Evolutionary conservation across 2,888 invertebrate genomes (phyloP).

Genomic region (Xestia sexstrigata): DNA sequence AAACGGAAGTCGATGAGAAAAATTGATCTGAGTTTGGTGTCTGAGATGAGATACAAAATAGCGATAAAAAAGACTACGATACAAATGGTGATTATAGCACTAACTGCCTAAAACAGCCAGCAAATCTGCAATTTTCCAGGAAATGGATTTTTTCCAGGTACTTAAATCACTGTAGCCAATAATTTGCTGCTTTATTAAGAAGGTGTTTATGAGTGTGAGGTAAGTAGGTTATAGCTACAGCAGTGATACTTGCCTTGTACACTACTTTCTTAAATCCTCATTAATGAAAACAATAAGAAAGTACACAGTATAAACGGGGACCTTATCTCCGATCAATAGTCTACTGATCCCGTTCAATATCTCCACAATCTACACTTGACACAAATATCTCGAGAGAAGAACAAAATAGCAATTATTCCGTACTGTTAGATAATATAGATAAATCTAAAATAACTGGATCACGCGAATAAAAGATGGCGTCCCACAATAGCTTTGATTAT

Average conservation of each 20-base stretch:
- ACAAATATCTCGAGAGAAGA: conserved; percentile 53
- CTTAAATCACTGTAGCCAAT: background rate
- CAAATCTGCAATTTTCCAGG: background rate
- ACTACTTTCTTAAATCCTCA: conserved; percentile 4
- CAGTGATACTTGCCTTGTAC: background rate
- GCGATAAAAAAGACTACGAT: background rate
- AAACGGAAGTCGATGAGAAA: background rate
- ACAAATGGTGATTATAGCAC: background rate
- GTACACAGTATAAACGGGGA: background rate
- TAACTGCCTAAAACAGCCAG: no score
- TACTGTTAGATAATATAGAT: conserved; percentile 66
- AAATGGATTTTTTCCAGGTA: background rate
- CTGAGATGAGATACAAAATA: background rate
- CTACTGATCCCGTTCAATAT: conserved; percentile 54
- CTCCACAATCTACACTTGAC: conserved; percentile 55
- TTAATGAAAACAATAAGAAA: conserved; percentile 33
- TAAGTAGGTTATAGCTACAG: background rate
- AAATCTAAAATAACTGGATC: conserved; percentile 58
- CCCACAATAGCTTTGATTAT: conserved; percentile 65
- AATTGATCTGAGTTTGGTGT: background rate
- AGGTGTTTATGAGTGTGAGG: background rate
- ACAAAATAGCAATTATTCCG: conserved; percentile 56
- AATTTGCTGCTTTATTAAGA: background rate
- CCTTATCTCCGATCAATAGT: conserved; percentile 48
- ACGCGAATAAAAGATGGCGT: conserved; percentile 50